A percentile compares a stretch with the other conserved stretches of the same genome.
Evolutionary conservation across 2,888 invertebrate species (phyloP).

Genomic region (Diadegma fenestrale): DNA sequence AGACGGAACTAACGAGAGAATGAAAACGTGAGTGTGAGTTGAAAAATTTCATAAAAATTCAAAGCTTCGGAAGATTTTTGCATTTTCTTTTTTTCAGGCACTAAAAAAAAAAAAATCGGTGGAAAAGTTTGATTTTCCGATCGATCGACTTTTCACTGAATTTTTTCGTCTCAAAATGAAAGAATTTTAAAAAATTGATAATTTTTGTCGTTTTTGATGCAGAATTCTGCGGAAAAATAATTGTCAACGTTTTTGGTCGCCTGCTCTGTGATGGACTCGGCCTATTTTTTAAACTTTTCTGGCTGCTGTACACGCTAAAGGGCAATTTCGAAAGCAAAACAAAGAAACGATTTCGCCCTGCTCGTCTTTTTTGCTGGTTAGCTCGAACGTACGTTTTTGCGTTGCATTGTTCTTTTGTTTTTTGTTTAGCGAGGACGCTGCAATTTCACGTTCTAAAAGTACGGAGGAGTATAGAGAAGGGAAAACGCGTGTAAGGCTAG

Average conservation of each 20-base stretch:
- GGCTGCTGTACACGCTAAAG: constrained; percentile 2
- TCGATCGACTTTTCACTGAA: not conserved
- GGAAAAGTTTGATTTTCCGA: not conserved
- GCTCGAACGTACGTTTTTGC: constrained; percentile 6
- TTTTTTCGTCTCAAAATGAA: no score
- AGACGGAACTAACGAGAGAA: not conserved
- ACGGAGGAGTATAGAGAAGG: not conserved
- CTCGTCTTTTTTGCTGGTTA: not conserved
- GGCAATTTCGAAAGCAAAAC: constrained; percentile 1
- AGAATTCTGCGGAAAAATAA: not conserved
- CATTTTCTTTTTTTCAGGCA: not conserved
- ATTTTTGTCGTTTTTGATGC: no score
- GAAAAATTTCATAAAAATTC: not conserved
- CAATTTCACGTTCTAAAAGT: constrained; percentile 19
- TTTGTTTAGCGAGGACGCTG: constrained; percentile 7
- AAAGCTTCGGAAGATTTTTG: not conserved
- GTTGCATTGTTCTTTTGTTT: constrained; percentile 2
- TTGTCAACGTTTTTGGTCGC: not conserved
- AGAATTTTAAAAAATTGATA: no score
- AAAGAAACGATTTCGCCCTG: not conserved
- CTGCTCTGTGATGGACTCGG: not conserved
- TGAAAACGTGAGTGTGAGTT: not conserved
- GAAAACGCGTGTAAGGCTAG: not conserved
- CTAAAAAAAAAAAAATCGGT: not conserved
- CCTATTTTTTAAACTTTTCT: not conserved